phyloP scores from a whole-genome alignment of 1,140 invertebrate genomes.

The Drosophila serrata region DNA sequence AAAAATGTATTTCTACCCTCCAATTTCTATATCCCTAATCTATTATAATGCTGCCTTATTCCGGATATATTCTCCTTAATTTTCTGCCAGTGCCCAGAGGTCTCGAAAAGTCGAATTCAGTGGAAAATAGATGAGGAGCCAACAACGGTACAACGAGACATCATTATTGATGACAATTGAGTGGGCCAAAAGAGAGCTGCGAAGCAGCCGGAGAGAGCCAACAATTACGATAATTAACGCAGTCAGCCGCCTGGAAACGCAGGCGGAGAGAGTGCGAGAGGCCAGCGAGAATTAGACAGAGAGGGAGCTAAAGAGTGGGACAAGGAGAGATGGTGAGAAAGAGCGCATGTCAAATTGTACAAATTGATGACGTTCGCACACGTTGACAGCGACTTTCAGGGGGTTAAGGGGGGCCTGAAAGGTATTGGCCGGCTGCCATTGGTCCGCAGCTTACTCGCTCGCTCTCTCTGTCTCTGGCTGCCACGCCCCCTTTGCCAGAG shows the following conservation, averaged over 20 bases:
- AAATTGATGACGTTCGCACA: slow-evolving; percentile 81
- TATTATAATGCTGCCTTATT: neutral
- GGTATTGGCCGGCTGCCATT: slow-evolving; percentile 19
- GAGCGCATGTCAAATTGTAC: slow-evolving; percentile 81
- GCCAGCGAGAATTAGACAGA: slow-evolving; percentile 8
- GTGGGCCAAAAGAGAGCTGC: slow-evolving; percentile 74
- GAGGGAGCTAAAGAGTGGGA: slow-evolving; percentile 12
- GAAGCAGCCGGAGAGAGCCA: slow-evolving; percentile 40
- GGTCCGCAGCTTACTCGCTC: slow-evolving; percentile 28
- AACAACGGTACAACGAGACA: slow-evolving; percentile 81
- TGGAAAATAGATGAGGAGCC: slow-evolving; percentile 68
- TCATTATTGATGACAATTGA: slow-evolving; percentile 85
- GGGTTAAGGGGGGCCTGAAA: slow-evolving; percentile 1
- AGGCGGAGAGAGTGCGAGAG: slow-evolving; percentile 18
- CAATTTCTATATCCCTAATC: neutral
- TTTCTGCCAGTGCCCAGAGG: slow-evolving; percentile 37
- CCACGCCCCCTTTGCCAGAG: slow-evolving; percentile 57
- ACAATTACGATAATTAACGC: slow-evolving; percentile 83
- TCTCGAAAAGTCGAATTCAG: slow-evolving; percentile 78
- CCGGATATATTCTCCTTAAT: too few relatives aligned
- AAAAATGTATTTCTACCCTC: neutral
- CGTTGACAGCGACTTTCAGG: slow-evolving; percentile 70
- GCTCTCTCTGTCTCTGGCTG: slow-evolving; percentile 17
- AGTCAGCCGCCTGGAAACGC: slow-evolving; percentile 68
- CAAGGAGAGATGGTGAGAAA: slow-evolving; percentile 9